phyloP scores from a whole-genome alignment of 2,888 invertebrate genomes.

The Torymus texanus region DNA sequence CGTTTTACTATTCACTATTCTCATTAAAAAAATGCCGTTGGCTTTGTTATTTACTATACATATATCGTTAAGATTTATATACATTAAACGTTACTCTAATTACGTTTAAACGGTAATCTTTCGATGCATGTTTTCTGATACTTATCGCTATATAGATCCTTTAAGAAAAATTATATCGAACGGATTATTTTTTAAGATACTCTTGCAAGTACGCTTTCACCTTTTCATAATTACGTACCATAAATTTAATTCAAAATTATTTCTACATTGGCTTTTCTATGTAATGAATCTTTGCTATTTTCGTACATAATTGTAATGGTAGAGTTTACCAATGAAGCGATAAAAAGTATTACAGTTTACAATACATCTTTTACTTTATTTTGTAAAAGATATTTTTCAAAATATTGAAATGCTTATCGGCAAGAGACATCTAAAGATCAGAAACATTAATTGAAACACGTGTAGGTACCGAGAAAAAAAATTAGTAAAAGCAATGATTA shows the following conservation, averaged over 20 bases:
- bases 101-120: slow-evolving; percentile 33
- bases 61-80: slow-evolving; percentile 30
- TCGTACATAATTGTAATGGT: too few relatives aligned
- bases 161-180: slow-evolving; percentile 28
- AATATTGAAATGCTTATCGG: slow-evolving; percentile 14
- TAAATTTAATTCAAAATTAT: neutral
- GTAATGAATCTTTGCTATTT: neutral
- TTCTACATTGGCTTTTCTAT: neutral
- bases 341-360: too few relatives aligned
- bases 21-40: slow-evolving; percentile 9
- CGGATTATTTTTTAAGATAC: slow-evolving; percentile 55
- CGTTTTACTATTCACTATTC: slow-evolving; percentile 19
- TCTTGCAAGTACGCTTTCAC: slow-evolving; percentile 23
- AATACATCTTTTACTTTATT: too few relatives aligned
- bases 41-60: slow-evolving; percentile 14
- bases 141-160: slow-evolving; percentile 46
- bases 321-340: too few relatives aligned
- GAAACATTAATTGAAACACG: neutral
- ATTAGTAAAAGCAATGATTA: neutral
- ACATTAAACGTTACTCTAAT: slow-evolving; percentile 18
- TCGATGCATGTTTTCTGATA: slow-evolving; percentile 48
- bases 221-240: neutral
- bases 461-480: neutral
- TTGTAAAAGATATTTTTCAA: too few relatives aligned
- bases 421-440: slow-evolving; percentile 14